Conservation (phyloP, 2,888 invertebrate genomes). For the Drosophila kanekoi region DNA sequence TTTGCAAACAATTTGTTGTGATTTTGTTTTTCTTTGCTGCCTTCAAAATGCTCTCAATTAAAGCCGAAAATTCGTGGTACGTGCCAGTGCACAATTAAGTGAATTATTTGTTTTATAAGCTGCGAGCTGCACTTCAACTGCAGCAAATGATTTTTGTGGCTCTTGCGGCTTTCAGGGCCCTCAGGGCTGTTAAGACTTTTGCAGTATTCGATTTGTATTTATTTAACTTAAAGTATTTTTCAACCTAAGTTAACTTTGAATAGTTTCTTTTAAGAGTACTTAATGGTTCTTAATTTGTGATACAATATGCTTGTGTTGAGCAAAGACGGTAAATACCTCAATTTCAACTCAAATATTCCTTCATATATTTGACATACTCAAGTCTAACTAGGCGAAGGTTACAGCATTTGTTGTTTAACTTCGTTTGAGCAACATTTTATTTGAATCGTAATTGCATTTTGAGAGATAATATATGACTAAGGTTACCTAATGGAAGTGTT, state of each 20-base stretch:
- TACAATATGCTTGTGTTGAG: too few relatives aligned
- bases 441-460: slow-evolving; percentile 13
- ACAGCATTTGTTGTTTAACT: background rate
- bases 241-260: too few relatives aligned
- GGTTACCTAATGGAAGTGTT: slow-evolving; percentile 14
- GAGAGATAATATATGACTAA: background rate
- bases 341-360: too few relatives aligned
- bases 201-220: background rate
- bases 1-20: background rate
- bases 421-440: background rate
- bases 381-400: background rate
- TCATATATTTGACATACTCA: too few relatives aligned
- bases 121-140: background rate
- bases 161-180: slow-evolving; percentile 4
- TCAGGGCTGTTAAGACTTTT: background rate
- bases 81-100: slow-evolving; percentile 24
- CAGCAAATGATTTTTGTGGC: slow-evolving; percentile 19
- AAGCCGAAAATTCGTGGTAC: slow-evolving; percentile 14
- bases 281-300: too few relatives aligned
- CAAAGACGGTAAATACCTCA: too few relatives aligned
- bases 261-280: too few relatives aligned
- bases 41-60: slow-evolving; percentile 3
- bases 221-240: background rate
- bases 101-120: slow-evolving; percentile 31
- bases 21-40: background rate